These are phyloP conservation scores for Sitobion miscanthi DNA, from an alignment of 1,140 invertebrate genomes.

Conservation along the genomic window DNA sequence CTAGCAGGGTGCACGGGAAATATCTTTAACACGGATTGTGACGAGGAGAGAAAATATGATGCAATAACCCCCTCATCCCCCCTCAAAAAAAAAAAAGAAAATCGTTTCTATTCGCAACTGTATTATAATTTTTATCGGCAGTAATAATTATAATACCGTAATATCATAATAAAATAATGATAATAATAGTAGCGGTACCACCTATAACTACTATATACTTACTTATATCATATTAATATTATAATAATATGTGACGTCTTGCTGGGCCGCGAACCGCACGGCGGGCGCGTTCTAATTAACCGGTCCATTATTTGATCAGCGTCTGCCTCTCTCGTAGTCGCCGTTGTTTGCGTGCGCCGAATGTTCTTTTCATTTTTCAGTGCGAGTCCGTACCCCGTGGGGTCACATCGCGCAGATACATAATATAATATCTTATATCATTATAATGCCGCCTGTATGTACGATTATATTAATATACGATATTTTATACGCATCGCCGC, in stretches of 20 bases:
- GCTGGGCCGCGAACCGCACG: constrained; percentile 37
- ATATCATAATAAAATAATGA: neutral
- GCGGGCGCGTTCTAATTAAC: constrained; percentile 46
- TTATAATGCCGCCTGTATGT: neutral
- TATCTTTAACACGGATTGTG: no score
- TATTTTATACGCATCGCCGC: neutral
- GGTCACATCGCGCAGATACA: neutral
- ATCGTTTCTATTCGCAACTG: no score
- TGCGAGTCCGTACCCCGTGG: constrained; percentile 34
- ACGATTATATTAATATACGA: neutral
- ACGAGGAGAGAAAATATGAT: no score
- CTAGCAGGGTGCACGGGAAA: no score
- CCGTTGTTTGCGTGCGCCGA: neutral
- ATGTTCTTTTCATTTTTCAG: neutral
- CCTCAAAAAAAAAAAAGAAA: no score
- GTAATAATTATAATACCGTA: neutral
- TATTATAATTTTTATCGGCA: neutral
- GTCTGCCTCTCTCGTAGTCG: neutral
- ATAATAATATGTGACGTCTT: constrained; percentile 34
- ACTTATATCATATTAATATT: neutral
- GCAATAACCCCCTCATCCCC: no score
- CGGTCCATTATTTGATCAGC: constrained; percentile 41
- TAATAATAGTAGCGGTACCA: no score
- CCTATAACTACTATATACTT: no score
- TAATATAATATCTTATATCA: neutral